Evolutionary conservation across 1,140 invertebrate species (phyloP).

Genomic region (Drosophila bocki): DNA sequence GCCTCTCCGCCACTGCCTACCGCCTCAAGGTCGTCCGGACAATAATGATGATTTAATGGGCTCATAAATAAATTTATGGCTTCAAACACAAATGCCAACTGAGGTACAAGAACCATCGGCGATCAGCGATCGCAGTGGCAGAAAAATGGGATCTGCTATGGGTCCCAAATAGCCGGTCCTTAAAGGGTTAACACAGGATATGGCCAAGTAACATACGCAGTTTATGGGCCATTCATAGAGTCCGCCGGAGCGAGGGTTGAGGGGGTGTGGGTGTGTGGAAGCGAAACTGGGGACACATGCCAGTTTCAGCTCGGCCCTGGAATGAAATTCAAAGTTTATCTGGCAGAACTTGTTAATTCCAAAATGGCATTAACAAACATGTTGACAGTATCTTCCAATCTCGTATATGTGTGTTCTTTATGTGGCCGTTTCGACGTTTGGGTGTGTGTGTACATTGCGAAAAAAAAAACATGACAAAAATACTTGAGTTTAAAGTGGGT

Average conservation of each 20-base stretch:
- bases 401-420: slow-evolving; percentile 45
- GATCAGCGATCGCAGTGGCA: slow-evolving; percentile 41
- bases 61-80: slow-evolving; percentile 82
- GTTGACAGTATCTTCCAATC: slow-evolving; percentile 71
- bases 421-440: slow-evolving; percentile 6
- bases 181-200: slow-evolving; percentile 28
- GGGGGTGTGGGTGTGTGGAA: background rate
- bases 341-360: slow-evolving; percentile 79
- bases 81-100: slow-evolving; percentile 38
- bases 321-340: slow-evolving; percentile 83
- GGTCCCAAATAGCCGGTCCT: background rate
- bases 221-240: slow-evolving; percentile 43
- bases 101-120: slow-evolving; percentile 11
- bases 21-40: slow-evolving; percentile 75
- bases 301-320: slow-evolving; percentile 36
- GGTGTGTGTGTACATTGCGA: background rate
- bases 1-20: slow-evolving; percentile 38
- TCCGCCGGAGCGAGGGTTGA: background rate
- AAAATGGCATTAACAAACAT: slow-evolving; percentile 78
- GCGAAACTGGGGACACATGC: slow-evolving; percentile 24
- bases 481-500: background rate
- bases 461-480: background rate
- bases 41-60: slow-evolving; percentile 84
- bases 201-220: slow-evolving; percentile 40
- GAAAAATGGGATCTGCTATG: slow-evolving; percentile 7